Percentiles rank a stretch among this genome's conserved stretches.
phyloP scores from a whole-genome alignment of 2,797 vertebrate genomes.

The Poecile montanus region DNA sequence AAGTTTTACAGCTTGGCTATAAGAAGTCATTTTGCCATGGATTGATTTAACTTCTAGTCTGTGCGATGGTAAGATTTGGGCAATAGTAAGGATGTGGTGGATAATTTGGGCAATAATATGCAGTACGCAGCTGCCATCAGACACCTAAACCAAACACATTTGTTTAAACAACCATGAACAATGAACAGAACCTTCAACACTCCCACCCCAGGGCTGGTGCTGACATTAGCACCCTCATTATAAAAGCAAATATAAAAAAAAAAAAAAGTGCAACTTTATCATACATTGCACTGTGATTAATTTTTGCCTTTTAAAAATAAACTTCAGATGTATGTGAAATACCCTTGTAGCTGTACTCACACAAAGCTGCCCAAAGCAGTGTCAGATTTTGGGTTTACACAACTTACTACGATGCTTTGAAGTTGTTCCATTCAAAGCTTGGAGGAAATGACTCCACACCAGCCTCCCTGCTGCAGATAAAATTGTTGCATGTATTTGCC shows the following conservation, averaged over 20 bases:
- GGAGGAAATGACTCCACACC: neutral
- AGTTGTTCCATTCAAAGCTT: neutral
- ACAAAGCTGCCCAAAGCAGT: neutral
- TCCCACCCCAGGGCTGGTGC: no score
- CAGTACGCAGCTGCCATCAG: neutral
- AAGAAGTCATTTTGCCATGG: neutral
- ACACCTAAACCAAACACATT: neutral
- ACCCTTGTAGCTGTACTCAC: neutral
- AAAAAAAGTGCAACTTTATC: neutral
- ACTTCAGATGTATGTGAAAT: neutral
- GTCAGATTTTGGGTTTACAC: neutral
- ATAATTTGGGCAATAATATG: neutral
- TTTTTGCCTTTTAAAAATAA: neutral
- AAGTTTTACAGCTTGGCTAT: neutral
- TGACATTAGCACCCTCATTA: neutral
- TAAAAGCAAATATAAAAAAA: neutral
- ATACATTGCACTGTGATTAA: fast-evolving
- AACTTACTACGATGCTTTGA: neutral
- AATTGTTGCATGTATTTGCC: neutral
- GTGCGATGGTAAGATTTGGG: no score
- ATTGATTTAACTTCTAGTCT: neutral
- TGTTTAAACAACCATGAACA: neutral
- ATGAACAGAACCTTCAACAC: neutral
- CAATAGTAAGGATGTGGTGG: neutral
- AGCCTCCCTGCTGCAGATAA: neutral